Conservation (phyloP, 1,140 invertebrate species). For the Trichonephila clavipes region DNA sequence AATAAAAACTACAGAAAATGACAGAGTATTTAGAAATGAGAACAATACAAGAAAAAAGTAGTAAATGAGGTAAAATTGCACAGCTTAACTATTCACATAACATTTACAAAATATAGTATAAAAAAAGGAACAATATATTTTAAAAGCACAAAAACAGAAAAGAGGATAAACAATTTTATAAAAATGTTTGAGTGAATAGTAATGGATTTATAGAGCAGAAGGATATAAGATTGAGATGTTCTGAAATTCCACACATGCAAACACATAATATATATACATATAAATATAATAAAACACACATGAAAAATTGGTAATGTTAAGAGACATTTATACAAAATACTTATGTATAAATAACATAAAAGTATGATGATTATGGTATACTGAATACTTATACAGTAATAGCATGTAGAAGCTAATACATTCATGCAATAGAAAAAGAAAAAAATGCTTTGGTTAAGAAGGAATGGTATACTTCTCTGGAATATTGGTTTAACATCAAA, state of each 20-base stretch:
- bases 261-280: not conserved
- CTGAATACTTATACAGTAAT: not conserved
- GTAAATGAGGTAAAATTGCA: slow-evolving; percentile 1
- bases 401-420: not conserved
- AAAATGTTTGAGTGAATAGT: not conserved
- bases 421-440: not conserved
- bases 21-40: not conserved
- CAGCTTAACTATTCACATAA: slow-evolving; percentile 11
- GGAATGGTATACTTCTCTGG: not conserved
- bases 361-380: not conserved
- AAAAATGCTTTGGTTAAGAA: not conserved
- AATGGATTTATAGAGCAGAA: not conserved
- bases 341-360: not conserved
- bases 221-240: not conserved
- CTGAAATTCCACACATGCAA: not conserved
- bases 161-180: not conserved
- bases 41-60: not conserved
- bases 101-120: not conserved
- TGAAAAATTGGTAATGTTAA: too few relatives aligned
- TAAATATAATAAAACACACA: not conserved
- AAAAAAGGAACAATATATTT: not conserved
- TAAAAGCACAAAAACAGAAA: not conserved
- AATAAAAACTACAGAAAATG: not conserved
- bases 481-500: not conserved
- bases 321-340: not conserved